Evolutionary conservation across 2,797 vertebrate species (phyloP).

Genomic region (Protonibea diacanthus): DNA sequence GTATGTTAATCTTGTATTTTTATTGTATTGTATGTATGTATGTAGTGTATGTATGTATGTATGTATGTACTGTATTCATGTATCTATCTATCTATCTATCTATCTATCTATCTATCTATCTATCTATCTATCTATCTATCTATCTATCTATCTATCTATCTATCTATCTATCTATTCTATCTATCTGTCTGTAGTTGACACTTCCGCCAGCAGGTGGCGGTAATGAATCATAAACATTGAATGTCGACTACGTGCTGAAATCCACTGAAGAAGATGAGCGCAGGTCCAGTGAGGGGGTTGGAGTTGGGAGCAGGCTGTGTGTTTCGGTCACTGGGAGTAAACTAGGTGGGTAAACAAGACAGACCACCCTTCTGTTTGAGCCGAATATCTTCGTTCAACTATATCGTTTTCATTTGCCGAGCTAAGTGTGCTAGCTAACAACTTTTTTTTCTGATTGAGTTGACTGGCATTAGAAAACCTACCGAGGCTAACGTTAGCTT

Average conservation of each 20-base stretch:
- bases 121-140: too few relatives aligned
- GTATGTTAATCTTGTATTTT: too few relatives aligned
- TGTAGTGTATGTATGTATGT: too few relatives aligned
- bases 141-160: too few relatives aligned
- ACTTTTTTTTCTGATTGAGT: not conserved
- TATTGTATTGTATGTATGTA: too few relatives aligned
- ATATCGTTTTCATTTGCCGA: rapidly evolving
- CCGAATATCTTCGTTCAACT: not conserved
- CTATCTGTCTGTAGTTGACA: slow-evolving; percentile 4
- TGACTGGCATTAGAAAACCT: slow-evolving; percentile 5
- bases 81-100: too few relatives aligned
- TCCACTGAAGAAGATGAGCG: slow-evolving; percentile 49
- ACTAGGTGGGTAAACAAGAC: slow-evolving; percentile 44
- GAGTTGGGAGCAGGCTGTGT: slow-evolving; percentile 3
- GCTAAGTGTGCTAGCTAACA: not conserved
- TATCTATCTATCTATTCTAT: too few relatives aligned
- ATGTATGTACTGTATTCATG: too few relatives aligned
- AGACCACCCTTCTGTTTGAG: not conserved
- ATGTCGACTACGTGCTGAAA: not conserved
- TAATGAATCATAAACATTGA: rapidly evolving
- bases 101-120: too few relatives aligned
- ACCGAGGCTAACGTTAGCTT: slow-evolving; percentile 67
- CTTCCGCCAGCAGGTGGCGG: slow-evolving; percentile 22
- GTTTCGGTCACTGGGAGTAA: slow-evolving; percentile 13
- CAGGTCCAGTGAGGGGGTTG: slow-evolving; percentile 26